A percentile compares a stretch with the other conserved stretches of the same genome.
Conservation (phyloP, 2,113 vertebrate species). For the Girardinichthys multiradiatus region DNA sequence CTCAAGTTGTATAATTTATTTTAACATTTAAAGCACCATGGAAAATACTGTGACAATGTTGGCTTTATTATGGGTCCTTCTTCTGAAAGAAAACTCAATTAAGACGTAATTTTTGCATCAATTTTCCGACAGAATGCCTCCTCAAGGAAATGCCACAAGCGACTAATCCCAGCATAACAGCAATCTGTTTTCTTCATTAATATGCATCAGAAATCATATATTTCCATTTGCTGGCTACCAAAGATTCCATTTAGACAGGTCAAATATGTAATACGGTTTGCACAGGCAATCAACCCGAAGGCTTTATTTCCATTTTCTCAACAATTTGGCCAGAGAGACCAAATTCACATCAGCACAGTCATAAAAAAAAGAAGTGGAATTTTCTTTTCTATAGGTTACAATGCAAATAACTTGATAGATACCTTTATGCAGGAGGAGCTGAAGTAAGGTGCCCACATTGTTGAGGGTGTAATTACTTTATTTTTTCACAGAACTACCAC, state of each 20-base stretch:
- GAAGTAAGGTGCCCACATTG: background rate
- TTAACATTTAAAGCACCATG: constrained; percentile 43
- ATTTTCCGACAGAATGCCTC: constrained; percentile 66
- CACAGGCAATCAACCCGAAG: constrained; percentile 50
- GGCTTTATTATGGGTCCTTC: constrained; percentile 47
- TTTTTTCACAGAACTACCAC: background rate
- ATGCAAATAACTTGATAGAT: constrained; percentile 1
- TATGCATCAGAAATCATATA: constrained; percentile 49
- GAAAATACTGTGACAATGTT: constrained; percentile 29
- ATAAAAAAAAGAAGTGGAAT: constrained; percentile 2
- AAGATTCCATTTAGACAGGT: constrained; percentile 57
- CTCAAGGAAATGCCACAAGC: constrained; percentile 62
- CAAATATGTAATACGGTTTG: constrained; percentile 65
- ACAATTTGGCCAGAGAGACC: constrained; percentile 31
- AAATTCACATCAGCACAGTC: constrained; percentile 19
- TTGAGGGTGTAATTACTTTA: background rate
- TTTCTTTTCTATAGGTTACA: background rate
- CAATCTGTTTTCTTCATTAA: constrained; percentile 66
- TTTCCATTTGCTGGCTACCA: constrained; percentile 52
- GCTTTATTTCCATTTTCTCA: constrained; percentile 43
- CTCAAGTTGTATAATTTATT: constrained; percentile 38
- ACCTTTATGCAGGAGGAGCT: background rate
- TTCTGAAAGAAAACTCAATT: constrained; percentile 70
- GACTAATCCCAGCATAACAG: constrained; percentile 58
- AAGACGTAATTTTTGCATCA: constrained; percentile 66